Percentiles rank a stretch among this genome's conserved stretches.
phyloP scores from a whole-genome alignment of 1,140 invertebrate genomes.

The Orius insidiosus region DNA sequence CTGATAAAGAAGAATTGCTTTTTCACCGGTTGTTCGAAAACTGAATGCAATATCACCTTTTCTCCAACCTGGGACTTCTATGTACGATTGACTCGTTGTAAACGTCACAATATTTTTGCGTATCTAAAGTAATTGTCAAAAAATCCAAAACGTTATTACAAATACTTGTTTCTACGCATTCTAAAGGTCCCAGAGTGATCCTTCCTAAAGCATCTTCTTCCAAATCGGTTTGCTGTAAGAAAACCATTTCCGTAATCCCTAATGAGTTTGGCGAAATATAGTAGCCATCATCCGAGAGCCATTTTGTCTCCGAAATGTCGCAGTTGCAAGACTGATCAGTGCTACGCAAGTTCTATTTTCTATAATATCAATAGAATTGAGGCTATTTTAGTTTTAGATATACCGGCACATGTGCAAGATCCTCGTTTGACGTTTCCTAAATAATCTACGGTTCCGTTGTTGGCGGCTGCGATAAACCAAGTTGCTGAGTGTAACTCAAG shows the following conservation, averaged over 20 bases:
- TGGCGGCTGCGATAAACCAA: conserved; percentile 70
- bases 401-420: conserved; percentile 48
- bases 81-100: conserved; percentile 76
- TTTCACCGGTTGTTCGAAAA: conserved; percentile 76
- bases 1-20: conserved; percentile 77
- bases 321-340: conserved; percentile 73
- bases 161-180: conserved; percentile 84
- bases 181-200: conserved; percentile 73
- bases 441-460: conserved; percentile 59
- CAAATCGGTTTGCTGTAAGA: conserved; percentile 68
- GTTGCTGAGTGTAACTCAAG: conserved; percentile 73
- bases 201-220: conserved; percentile 63
- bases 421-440: conserved; percentile 61
- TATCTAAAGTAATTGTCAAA: conserved; percentile 40
- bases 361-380: conserved; percentile 22
- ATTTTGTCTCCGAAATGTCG: conserved; percentile 55
- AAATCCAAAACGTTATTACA: conserved; percentile 12
- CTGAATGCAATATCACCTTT: conserved; percentile 83
- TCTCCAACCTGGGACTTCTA: conserved; percentile 79
- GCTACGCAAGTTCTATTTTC: conserved; percentile 63
- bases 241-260: conserved; percentile 78
- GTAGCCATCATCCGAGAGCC: conserved; percentile 73
- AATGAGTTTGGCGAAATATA: conserved; percentile 60
- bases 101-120: conserved; percentile 86
- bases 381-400: too few relatives aligned